Percentiles rank a stretch among this genome's conserved stretches.
phyloP scores from a whole-genome alignment of 2,888 invertebrate genomes.

The Watsonalla binaria region DNA sequence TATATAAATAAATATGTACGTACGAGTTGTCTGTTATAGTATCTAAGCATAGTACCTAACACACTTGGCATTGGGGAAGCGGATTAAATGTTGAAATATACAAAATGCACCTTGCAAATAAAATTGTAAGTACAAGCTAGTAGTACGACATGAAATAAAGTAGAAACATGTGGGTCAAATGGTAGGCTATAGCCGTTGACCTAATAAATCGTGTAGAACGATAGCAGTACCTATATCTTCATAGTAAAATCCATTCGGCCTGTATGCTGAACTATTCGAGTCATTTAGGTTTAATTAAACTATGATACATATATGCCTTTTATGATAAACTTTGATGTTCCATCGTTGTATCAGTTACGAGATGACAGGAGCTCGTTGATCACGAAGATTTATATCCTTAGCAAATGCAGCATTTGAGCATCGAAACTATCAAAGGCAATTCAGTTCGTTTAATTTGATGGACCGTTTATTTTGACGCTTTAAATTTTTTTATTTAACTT shows the following conservation, averaged over 20 bases:
- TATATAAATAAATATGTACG: background rate
- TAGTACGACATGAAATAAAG: slow-evolving; percentile 26
- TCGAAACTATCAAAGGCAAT: slow-evolving; percentile 21
- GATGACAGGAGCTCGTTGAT: slow-evolving; percentile 18
- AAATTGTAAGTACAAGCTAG: slow-evolving; percentile 20
- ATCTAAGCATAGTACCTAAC: no score
- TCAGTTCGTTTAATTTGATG: background rate
- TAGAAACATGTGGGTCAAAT: slow-evolving; percentile 30
- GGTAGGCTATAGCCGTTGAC: slow-evolving; percentile 20
- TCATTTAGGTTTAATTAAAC: background rate
- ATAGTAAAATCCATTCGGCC: background rate
- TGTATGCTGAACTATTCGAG: background rate
- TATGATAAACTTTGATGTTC: slow-evolving; percentile 6
- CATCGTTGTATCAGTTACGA: slow-evolving; percentile 12
- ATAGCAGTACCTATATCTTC: slow-evolving; percentile 3
- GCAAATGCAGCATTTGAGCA: slow-evolving; percentile 28
- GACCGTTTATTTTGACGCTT: background rate
- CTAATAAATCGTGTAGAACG: slow-evolving; percentile 18
- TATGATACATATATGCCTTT: background rate
- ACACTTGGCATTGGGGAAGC: no score
- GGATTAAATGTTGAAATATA: no score
- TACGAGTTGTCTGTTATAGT: background rate
- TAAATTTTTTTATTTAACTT: background rate
- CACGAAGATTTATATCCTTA: slow-evolving; percentile 27
- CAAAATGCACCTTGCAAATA: slow-evolving; percentile 6